Evolutionary conservation across 2,888 invertebrate genomes (phyloP).

Genomic region (Pristionchus fissidentatus): DNA sequence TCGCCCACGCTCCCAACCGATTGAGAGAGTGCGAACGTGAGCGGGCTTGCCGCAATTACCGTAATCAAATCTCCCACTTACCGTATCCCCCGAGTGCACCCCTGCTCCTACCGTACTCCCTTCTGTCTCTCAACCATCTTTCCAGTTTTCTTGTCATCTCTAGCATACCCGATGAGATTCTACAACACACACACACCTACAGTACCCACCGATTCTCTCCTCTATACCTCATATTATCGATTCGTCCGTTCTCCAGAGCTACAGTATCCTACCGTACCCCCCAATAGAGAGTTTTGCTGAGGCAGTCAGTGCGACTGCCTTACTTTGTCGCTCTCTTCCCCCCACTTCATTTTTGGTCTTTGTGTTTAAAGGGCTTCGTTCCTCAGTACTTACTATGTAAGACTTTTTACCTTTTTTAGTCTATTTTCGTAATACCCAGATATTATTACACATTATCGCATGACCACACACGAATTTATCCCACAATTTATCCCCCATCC

Average conservation of each 20-base stretch:
- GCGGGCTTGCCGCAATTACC: too few relatives aligned
- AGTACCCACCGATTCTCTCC: not conserved
- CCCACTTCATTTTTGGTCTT: constrained; percentile 16
- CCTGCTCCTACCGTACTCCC: constrained; percentile 21
- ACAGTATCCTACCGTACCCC: constrained; percentile 37
- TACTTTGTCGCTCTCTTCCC: constrained; percentile 36
- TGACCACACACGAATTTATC: not conserved
- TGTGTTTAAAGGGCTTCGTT: constrained; percentile 44
- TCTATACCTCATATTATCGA: constrained; percentile 23
- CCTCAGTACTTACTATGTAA: constrained; percentile 62
- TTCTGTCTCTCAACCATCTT: too few relatives aligned
- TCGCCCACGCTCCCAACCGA: not conserved
- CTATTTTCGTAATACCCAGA: constrained; percentile 35
- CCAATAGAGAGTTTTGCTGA: constrained; percentile 43
- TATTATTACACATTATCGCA: not conserved
- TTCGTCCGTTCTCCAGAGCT: constrained; percentile 30
- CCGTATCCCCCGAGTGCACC: constrained; percentile 9
- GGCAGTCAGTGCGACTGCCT: constrained; percentile 21
- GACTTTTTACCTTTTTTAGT: constrained; percentile 45
- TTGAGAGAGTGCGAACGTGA: not conserved
- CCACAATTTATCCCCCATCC: constrained; percentile 7
- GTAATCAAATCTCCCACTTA: too few relatives aligned
- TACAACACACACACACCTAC: not conserved
- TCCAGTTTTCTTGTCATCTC: constrained; percentile 9
- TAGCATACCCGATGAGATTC: not conserved